Evolutionary conservation across 2,797 vertebrate species (phyloP).

Genomic region (Sciaenops ocellatus): DNA sequence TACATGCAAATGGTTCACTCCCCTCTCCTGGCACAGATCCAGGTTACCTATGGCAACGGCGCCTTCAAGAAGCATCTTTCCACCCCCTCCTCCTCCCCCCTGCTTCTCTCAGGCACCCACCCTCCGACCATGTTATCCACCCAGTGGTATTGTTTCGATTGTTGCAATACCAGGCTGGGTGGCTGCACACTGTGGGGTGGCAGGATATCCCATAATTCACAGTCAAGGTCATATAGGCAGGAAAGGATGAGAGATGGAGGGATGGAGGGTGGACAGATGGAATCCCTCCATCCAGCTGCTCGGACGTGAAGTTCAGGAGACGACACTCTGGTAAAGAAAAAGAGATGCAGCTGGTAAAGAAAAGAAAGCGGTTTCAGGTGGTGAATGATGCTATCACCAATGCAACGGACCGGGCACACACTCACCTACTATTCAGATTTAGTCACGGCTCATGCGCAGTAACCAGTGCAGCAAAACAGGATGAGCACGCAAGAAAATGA

Average conservation of each 20-base stretch:
- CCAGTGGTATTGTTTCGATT: slow-evolving; percentile 74
- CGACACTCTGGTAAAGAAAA: neutral
- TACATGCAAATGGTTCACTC: slow-evolving; percentile 86
- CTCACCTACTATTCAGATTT: slow-evolving; percentile 30
- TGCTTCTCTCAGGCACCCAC: slow-evolving; percentile 63
- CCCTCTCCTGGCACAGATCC: slow-evolving; percentile 80
- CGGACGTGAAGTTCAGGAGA: slow-evolving; percentile 44
- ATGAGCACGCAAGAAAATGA: neutral
- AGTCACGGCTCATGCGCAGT: slow-evolving; percentile 32
- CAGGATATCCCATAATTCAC: slow-evolving; percentile 77
- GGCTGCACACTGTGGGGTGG: slow-evolving; percentile 73
- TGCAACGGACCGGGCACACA: slow-evolving; percentile 24
- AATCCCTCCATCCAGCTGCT: slow-evolving; percentile 37
- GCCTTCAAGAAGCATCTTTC: slow-evolving; percentile 77
- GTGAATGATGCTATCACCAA: slow-evolving; percentile 36
- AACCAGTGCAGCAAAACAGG: slow-evolving; percentile 28
- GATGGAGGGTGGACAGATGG: slow-evolving; percentile 47
- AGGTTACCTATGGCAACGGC: slow-evolving; percentile 88
- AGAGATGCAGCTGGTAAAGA: slow-evolving; percentile 25
- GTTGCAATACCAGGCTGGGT: slow-evolving; percentile 74
- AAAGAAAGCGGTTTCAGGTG: slow-evolving; percentile 32
- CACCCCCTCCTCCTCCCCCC: slow-evolving; percentile 42
- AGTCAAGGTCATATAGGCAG: slow-evolving; percentile 79
- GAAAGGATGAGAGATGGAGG: slow-evolving; percentile 48
- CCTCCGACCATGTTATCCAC: slow-evolving; percentile 70